Conservation (phyloP, 2,113 vertebrate species). For the Circaetus gallicus region DNA sequence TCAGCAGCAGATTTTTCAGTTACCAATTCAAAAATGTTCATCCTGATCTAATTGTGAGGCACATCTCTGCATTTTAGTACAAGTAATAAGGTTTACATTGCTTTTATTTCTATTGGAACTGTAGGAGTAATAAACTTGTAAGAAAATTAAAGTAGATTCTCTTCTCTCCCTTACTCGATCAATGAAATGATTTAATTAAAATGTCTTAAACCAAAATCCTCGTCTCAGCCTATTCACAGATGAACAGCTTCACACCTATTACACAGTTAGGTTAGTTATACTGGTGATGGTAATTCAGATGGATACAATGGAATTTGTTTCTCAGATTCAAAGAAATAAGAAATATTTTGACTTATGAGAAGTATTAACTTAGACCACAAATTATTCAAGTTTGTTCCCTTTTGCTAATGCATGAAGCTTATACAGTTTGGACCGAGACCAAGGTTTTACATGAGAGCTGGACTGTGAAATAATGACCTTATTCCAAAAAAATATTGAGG, state of each 20-base stretch:
- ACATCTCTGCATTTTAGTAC: background rate
- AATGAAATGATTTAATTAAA: background rate
- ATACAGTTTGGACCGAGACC: accelerated
- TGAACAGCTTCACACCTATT: background rate
- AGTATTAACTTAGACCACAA: background rate
- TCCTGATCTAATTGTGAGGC: background rate
- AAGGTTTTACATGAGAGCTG: background rate
- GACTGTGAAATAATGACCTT: background rate
- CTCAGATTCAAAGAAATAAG: background rate
- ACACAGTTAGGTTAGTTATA: background rate
- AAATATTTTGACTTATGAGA: background rate
- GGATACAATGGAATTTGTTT: background rate
- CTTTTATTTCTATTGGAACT: background rate
- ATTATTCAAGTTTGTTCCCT: background rate
- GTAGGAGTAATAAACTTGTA: background rate
- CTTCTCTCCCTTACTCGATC: background rate
- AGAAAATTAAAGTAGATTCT: background rate
- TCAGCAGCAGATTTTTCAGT: background rate
- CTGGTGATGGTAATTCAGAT: background rate
- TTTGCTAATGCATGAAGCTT: background rate
- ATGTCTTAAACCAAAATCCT: background rate
- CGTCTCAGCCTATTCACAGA: background rate
- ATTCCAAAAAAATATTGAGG: background rate
- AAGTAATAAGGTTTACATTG: background rate
- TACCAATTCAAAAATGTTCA: background rate